Evolutionary conservation across 2,113 vertebrate species (phyloP), one percentile per base, ranked within the genome.

Genomic region (Oxyruncus cristatus): DNA sequence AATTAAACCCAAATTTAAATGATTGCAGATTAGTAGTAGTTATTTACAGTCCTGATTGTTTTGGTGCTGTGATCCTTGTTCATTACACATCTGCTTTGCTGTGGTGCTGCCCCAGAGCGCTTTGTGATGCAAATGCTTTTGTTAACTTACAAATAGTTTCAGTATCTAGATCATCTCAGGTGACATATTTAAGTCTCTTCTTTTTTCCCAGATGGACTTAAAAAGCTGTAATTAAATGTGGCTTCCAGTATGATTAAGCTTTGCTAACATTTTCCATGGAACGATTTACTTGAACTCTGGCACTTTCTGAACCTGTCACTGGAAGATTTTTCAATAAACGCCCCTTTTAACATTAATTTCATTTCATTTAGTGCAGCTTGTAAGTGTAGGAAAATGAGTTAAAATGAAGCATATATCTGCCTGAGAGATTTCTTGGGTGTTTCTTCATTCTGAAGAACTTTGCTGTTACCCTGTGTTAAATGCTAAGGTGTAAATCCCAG

Each of bases 151-250:
- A 96, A 94, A 96, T 96, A 95, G 82, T 94, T 95, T 88, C 94
- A 96, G 97, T 93, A 96, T 97, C 97, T 95, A 86, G 95, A 97
- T 97, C 96, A 98, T 98, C 94, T 97, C 93, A 83, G 97, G 97
- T 97, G 97, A 96, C 95, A 96, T 87, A 88, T 96, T 95, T 97
- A 97, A 98, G 97, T 94, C 90, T 87, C 94, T 98, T 96, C 92
- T 96, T 98, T 96, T 95, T 96, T 96, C 95, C 94, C 97, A 97
- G 97, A 96, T 97, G 92, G 77, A 97, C 95, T 95, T 91, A 91
- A 95, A 98, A 97, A 97, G 96, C 97, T 97, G 95, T 98, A 98
- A 98, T 98, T 98, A 98, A 97, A 97, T 96, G 96, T 92, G 96
- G 97, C 95, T 96, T 97, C 95, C 93, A 96, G 93, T 89, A 92